Base-by-base conservation (phyloP, 1,140 invertebrate species). In the Chymomyza costata region DNA sequence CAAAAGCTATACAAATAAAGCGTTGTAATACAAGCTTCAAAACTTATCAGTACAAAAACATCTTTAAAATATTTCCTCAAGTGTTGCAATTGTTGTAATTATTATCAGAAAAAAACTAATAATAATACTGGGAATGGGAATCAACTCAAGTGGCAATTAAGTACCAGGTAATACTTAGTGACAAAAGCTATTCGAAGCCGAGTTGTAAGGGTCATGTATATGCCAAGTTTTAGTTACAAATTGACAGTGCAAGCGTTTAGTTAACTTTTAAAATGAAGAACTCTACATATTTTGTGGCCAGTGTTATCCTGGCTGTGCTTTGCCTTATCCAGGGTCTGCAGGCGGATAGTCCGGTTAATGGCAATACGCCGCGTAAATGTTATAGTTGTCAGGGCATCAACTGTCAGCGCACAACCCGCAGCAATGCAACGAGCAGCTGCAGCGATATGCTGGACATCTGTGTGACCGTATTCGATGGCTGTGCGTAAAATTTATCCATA, bases 301-400 rank as follows among this genome's bases (percentile, higher is more conserved):
- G n/a, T 32, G 16, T 55, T 44, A 48, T 60, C 52, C 57, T 60
- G n/a, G n/a, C n/a, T 43, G n/a, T 56, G 21, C 28, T 60, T 6
- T 37, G 44, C 39, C 45, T 55, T 5, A 13, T 30, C 8, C 30
- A 56, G 2, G 32, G 8, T 10, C 11, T 8, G 3, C 32, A 54
- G 6, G 43, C 59, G 13, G 3, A 47, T 11, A 15, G 53, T 10
- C 11, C 59, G 8, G 46, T 15, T 13, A 59, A 65, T 49, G 35
- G 40, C 11, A 38, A 34, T 1, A 38, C 34, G 2, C 51, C 59
- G 2, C 62, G 58, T 0, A 25, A 48, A 0, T 84, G 82, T 16
- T 82, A 73, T 18, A 83, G 61, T 46, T 84, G 82, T 40, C 49
- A 73, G 19, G 82, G 82, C 17, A 67, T 83, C 5, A 84, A 82